Evolutionary conservation across 2,113 vertebrate species (phyloP).

Genomic region (Hippocampus guttulatus): DNA sequence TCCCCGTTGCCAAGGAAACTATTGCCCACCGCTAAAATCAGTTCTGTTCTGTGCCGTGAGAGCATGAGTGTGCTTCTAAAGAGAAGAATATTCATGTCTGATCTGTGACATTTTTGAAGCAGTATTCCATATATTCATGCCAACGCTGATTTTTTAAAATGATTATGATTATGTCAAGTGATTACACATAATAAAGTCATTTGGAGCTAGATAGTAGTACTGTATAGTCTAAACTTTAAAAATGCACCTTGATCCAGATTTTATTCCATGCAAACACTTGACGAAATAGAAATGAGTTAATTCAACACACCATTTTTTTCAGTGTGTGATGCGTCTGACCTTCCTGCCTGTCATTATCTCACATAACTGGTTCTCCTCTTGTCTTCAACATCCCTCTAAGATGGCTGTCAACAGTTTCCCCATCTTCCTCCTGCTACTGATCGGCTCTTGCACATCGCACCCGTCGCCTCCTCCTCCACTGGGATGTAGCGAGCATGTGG

Average conservation of each 20-base stretch:
- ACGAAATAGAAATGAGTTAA: too few species aligned
- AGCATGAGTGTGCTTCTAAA: slow-evolving; percentile 9
- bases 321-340: not conserved
- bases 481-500: slow-evolving; percentile 84
- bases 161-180: too few species aligned
- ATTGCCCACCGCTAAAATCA: slow-evolving; percentile 57
- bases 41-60: slow-evolving; percentile 38
- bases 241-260: too few species aligned
- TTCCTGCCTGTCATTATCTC: slow-evolving; percentile 7
- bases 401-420: slow-evolving; percentile 67
- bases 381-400: slow-evolving; percentile 36
- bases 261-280: too few species aligned
- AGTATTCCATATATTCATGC: too few species aligned
- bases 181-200: too few species aligned
- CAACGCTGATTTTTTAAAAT: too few species aligned
- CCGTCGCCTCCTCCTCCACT: slow-evolving; percentile 67
- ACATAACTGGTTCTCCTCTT: slow-evolving; percentile 9
- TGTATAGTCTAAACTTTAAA: too few species aligned
- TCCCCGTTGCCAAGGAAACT: slow-evolving; percentile 68
- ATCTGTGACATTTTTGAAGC: slow-evolving; percentile 12
- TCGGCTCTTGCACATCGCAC: slow-evolving; percentile 76
- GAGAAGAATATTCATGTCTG: slow-evolving; percentile 21
- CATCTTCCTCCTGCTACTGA: slow-evolving; percentile 78
- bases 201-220: too few species aligned
- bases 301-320: too few species aligned